Evolutionary conservation across 2,888 invertebrate genomes (phyloP).

Genomic region (Strigamia transsilvanica): DNA sequence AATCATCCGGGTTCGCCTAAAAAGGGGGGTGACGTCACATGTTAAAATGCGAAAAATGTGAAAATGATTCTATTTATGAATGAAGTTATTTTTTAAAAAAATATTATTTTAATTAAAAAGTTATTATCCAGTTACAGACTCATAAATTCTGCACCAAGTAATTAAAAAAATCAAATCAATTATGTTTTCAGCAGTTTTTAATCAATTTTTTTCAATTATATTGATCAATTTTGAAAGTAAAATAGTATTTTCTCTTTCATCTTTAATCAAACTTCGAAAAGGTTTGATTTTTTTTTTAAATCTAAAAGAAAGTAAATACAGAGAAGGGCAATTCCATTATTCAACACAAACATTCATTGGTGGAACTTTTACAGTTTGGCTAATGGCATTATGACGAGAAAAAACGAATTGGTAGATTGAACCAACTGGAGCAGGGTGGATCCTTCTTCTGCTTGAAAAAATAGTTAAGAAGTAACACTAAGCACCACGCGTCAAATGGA

Average conservation of each 20-base stretch:
- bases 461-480: neutral
- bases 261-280: neutral
- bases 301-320: neutral
- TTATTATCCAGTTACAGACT: neutral
- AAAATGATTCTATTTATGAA: too few species aligned
- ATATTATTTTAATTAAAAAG: neutral
- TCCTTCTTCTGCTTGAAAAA: constrained; percentile 11
- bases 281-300: neutral
- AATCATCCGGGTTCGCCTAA: too few species aligned
- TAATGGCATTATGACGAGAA: constrained; percentile 5
- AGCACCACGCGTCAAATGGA: constrained; percentile 5
- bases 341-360: constrained; percentile 28
- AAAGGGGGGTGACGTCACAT: too few species aligned
- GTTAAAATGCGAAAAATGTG: too few species aligned
- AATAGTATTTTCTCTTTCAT: too few species aligned
- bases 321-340: neutral
- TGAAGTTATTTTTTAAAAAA: too few species aligned
- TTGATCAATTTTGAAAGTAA: too few species aligned
- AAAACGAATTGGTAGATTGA: constrained; percentile 16
- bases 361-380: neutral
- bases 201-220: neutral
- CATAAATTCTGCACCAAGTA: neutral
- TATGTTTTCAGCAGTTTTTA: neutral
- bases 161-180: constrained; percentile 11
- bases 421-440: neutral